Percentiles rank a stretch among this genome's conserved stretches.
Evolutionary conservation across 2,113 vertebrate species (phyloP).

Genomic region (Dolichotis patagonum): DNA sequence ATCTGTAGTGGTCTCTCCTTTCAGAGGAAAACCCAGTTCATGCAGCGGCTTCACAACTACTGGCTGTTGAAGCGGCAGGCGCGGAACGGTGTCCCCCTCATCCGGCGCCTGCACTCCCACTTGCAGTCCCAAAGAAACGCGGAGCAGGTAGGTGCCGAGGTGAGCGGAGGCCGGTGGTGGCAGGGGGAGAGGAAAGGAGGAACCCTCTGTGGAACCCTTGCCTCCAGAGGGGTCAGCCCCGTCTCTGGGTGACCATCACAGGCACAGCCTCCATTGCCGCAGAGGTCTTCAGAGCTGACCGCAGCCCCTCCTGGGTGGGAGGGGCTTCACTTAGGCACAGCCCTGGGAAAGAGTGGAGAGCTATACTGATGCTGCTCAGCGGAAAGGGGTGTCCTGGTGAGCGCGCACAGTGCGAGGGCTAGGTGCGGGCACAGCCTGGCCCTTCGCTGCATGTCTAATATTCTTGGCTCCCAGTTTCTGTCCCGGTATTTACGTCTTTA

Average conservation of each 20-base stretch:
- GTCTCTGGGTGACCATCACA: not conserved
- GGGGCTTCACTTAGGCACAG: not conserved
- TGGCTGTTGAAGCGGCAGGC: constrained; percentile 98
- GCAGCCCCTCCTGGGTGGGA: not conserved
- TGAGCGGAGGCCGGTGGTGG: not conserved
- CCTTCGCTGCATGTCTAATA: not conserved
- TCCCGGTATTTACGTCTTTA: not conserved
- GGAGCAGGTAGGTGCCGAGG: constrained; percentile 89
- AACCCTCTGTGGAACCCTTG: not conserved
- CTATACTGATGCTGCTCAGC: not conserved
- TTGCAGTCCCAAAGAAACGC: constrained; percentile 92
- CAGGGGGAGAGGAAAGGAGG: not conserved
- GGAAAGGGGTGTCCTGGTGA: not conserved
- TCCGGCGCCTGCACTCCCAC: constrained; percentile 93
- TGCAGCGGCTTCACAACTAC: constrained; percentile 97
- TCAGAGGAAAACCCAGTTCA: constrained; percentile 97
- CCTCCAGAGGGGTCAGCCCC: not conserved
- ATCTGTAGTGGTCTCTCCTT: constrained; percentile 95
- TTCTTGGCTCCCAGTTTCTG: not conserved
- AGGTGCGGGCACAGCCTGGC: not conserved
- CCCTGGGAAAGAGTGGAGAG: not conserved
- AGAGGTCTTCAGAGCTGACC: not conserved
- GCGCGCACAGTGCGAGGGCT: not conserved
- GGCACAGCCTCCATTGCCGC: not conserved
- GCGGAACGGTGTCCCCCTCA: constrained; percentile 95